phyloP scores from a whole-genome alignment of 2,113 vertebrate species.

The Peucedramus taeniatus region DNA sequence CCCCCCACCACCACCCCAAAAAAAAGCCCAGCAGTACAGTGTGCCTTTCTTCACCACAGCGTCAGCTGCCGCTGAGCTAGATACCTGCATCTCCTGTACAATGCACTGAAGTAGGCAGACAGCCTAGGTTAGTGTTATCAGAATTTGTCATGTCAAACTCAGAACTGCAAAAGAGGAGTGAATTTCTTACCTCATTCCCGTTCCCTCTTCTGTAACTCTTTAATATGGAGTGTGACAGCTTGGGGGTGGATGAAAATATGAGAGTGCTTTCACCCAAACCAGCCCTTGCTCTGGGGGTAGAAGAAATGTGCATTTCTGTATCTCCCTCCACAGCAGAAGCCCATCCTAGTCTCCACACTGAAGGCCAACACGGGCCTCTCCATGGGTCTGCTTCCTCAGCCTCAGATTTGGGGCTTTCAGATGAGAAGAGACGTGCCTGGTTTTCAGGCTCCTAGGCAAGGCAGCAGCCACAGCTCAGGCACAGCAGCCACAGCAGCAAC shows the following conservation, averaged over 20 bases:
- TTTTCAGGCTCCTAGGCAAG: background rate
- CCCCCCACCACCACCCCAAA: rapidly evolving
- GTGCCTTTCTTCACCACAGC: background rate
- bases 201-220: background rate
- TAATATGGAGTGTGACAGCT: background rate
- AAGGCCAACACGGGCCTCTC: background rate
- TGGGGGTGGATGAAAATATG: background rate
- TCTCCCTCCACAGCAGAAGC: background rate
- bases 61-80: background rate
- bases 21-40: too few species aligned
- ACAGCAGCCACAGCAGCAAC: background rate
- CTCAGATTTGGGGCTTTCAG: background rate
- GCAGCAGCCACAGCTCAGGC: background rate
- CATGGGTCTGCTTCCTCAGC: background rate
- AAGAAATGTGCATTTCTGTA: background rate
- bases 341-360: background rate
- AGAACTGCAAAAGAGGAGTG: background rate
- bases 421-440: rapidly evolving
- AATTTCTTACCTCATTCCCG: background rate
- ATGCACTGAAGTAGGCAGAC: background rate
- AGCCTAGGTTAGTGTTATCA: background rate
- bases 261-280: background rate
- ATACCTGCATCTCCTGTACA: background rate
- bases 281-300: background rate
- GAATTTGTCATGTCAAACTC: background rate